Conservation (phyloP, 2,797 vertebrate species). For the Pitangus sulphuratus region DNA sequence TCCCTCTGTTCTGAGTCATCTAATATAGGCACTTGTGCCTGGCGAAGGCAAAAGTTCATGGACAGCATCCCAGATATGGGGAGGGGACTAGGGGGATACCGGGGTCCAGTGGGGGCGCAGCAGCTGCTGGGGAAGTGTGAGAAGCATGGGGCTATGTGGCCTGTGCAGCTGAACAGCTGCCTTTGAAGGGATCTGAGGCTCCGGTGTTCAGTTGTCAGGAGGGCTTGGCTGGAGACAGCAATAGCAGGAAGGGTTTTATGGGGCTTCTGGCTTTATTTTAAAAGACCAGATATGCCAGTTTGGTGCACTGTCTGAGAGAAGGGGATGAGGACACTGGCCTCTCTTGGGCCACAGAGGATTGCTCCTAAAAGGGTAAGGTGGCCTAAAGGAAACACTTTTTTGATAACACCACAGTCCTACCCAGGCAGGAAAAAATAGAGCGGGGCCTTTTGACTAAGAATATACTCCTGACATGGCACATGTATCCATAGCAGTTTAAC, state of each 20-base stretch:
- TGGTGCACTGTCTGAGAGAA: neutral
- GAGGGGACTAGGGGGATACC: neutral
- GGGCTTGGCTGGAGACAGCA: neutral
- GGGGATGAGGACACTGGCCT: neutral
- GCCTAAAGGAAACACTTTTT: neutral
- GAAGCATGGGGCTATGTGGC: neutral
- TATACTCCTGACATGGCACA: neutral
- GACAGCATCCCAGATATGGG: neutral
- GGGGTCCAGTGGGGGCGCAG: neutral
- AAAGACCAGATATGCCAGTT: neutral
- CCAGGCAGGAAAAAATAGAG: neutral
- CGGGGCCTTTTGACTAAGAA: neutral
- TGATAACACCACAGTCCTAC: neutral
- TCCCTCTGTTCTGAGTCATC: neutral
- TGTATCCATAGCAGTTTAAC: neutral
- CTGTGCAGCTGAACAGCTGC: neutral
- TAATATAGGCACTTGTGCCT: neutral
- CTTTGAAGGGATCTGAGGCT: neutral
- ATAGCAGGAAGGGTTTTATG: neutral
- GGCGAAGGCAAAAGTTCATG: neutral
- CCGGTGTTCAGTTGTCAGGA: neutral
- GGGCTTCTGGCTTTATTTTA: neutral
- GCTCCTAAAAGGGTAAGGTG: neutral
- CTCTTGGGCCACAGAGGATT: neutral
- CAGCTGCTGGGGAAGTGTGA: neutral